A percentile compares a stretch with the other conserved stretches of the same genome.
phyloP scores from a whole-genome alignment of 2,888 invertebrate genomes.

The Himalopsyche anomala region DNA sequence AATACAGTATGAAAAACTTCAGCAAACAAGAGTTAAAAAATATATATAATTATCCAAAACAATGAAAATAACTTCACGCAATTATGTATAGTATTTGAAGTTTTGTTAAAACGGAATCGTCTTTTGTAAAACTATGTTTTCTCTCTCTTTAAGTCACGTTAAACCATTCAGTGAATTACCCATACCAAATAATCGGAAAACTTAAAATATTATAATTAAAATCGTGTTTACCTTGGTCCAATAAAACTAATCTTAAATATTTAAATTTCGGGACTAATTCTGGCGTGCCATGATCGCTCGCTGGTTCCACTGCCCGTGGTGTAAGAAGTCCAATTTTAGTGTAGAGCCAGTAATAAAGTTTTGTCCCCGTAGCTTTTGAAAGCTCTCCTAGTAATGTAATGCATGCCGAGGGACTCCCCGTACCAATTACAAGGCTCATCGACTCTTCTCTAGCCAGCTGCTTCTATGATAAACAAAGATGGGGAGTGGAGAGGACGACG shows the following conservation, averaged over 20 bases:
- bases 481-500: background rate
- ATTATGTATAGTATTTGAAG: too few species aligned
- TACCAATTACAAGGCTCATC: conserved; percentile 63
- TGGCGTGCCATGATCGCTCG: background rate
- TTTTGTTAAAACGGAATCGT: too few species aligned
- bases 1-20: too few species aligned
- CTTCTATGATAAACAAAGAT: conserved; percentile 58
- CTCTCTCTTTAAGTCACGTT: too few species aligned
- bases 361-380: conserved; percentile 40
- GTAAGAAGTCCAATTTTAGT: conserved; percentile 25
- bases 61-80: too few species aligned
- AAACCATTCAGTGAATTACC: too few species aligned
- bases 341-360: conserved; percentile 33
- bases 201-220: too few species aligned
- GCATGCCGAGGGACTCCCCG: conserved; percentile 32
- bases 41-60: too few species aligned
- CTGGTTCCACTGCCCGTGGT: background rate
- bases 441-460: conserved; percentile 61
- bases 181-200: too few species aligned
- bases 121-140: too few species aligned
- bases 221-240: too few species aligned
- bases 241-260: background rate
- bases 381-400: conserved; percentile 42
- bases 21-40: too few species aligned
- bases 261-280: background rate